Evolutionary conservation across 1,140 invertebrate genomes (phyloP).

Genomic region (Trypoxylus dichotomus): DNA sequence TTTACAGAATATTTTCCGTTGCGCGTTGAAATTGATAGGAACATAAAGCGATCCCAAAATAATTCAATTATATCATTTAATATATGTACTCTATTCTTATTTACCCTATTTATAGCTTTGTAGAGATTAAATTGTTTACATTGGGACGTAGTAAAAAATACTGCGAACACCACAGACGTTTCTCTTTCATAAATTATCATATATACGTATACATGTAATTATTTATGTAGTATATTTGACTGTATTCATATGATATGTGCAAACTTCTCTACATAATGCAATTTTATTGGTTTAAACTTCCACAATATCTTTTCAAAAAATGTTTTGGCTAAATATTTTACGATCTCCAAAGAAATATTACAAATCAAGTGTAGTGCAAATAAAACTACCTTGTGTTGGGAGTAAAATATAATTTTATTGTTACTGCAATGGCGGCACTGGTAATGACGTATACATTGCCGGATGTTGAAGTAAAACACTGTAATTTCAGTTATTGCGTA

Average conservation of each 20-base stretch:
- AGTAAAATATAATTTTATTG: background rate
- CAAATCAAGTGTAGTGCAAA: background rate
- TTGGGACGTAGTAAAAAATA: background rate
- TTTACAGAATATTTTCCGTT: background rate
- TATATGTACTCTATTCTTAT: background rate
- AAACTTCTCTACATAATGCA: background rate
- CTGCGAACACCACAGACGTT: background rate
- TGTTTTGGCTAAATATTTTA: background rate
- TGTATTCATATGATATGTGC: background rate
- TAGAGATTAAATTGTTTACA: constrained; percentile 3
- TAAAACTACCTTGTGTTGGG: background rate
- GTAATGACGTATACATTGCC: too few relatives aligned
- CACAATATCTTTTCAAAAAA: background rate
- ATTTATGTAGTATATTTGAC: background rate
- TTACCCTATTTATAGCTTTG: background rate
- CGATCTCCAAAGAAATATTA: background rate
- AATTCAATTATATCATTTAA: constrained; percentile 1
- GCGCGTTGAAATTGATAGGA: background rate
- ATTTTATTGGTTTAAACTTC: background rate
- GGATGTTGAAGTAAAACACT: too few relatives aligned
- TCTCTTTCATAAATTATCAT: background rate
- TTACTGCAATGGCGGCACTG: too few relatives aligned
- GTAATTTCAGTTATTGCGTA: too few relatives aligned
- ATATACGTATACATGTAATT: background rate
- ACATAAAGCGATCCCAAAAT: background rate